Percentiles rank a stretch among this genome's conserved stretches.
These are phyloP conservation scores for Ganaspis brasiliensis DNA, from an alignment of 2,888 invertebrate genomes.

Conservation along the genomic window DNA sequence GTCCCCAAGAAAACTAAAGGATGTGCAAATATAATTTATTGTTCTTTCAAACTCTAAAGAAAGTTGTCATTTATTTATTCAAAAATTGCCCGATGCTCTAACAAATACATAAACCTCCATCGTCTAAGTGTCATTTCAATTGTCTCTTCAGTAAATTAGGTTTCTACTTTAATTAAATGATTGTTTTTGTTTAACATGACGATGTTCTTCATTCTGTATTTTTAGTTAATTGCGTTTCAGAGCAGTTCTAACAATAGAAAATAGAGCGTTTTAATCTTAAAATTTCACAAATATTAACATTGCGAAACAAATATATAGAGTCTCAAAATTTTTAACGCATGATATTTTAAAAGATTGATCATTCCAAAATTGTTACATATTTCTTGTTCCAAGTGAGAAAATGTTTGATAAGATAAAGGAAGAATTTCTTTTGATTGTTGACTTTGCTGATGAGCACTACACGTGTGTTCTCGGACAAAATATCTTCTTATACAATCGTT, in stretches of 20 bases:
- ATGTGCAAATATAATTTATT: conserved; percentile 3
- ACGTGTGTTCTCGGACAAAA: too few species aligned
- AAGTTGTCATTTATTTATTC: neutral
- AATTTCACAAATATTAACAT: neutral
- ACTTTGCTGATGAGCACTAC: too few species aligned
- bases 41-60: conserved; percentile 15
- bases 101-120: conserved; percentile 5
- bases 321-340: too few species aligned
- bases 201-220: neutral
- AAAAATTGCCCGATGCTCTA: neutral
- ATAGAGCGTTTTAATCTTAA: neutral
- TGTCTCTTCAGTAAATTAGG: conserved; percentile 18
- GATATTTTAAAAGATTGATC: neutral
- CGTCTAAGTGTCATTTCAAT: neutral
- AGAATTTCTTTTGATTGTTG: too few species aligned
- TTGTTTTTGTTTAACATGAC: conserved; percentile 2
- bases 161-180: conserved; percentile 7
- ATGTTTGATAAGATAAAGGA: too few species aligned
- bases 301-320: neutral
- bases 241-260: neutral
- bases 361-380: too few species aligned
- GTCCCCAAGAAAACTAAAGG: neutral
- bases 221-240: neutral
- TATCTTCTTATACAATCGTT: too few species aligned
- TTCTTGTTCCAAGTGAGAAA: too few species aligned